These are phyloP conservation scores for Brachypteracias leptosomus DNA, from an alignment of 2,113 vertebrate species.

Conservation along the genomic window DNA sequence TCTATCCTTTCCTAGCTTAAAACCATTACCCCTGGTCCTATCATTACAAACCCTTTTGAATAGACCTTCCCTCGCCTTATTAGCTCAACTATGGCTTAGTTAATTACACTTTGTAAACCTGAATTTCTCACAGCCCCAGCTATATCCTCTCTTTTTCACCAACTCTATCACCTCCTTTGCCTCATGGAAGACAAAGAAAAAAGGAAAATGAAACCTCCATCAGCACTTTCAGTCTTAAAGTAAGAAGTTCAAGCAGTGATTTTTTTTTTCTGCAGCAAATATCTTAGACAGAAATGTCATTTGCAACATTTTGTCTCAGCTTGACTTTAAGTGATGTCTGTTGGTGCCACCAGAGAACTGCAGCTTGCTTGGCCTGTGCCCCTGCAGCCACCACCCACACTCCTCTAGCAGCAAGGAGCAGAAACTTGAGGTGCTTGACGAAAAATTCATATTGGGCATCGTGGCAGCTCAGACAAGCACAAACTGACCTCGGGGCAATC, in stretches of 20 bases:
- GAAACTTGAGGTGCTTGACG: neutral
- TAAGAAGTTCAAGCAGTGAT: neutral
- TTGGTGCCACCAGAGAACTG: neutral
- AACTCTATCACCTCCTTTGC: neutral
- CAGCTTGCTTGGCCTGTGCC: neutral
- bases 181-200: neutral
- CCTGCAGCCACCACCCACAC: rapidly evolving
- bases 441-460: neutral
- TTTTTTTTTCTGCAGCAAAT: neutral
- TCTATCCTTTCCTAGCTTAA: too few relatives aligned
- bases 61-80: too few relatives aligned
- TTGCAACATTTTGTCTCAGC: neutral
- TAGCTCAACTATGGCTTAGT: neutral
- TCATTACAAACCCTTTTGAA: too few relatives aligned
- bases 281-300: neutral
- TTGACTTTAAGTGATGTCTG: neutral
- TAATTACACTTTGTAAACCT: neutral
- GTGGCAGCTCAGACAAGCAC: neutral
- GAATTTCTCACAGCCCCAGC: neutral
- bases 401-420: neutral
- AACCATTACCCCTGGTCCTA: too few relatives aligned
- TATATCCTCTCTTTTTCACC: neutral
- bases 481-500: neutral
- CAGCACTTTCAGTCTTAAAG: neutral
- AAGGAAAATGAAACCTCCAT: neutral